These are phyloP conservation scores for Rhea pennata DNA, from an alignment of 2,113 vertebrate genomes.

Conservation along the genomic window DNA sequence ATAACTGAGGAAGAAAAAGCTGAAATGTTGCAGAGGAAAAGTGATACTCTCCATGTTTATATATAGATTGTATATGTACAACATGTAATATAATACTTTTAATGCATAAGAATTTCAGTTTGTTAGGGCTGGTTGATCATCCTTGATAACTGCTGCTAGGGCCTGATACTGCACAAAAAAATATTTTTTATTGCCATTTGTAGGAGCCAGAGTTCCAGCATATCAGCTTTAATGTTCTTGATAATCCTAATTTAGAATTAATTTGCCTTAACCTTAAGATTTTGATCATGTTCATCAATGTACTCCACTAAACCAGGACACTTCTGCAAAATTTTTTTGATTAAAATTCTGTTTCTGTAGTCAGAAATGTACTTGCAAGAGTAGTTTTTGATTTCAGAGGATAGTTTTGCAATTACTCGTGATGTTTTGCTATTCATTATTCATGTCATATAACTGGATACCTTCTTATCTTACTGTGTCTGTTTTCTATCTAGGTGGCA, in stretches of 20 bases:
- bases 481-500: neutral
- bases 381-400: neutral
- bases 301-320: neutral
- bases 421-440: neutral
- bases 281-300: neutral
- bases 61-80: neutral
- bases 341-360: neutral
- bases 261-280: neutral
- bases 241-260: neutral
- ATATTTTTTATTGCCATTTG: neutral
- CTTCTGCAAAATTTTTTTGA: neutral
- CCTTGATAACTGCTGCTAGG: neutral
- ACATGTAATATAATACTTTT: neutral
- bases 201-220: neutral
- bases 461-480: neutral
- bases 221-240: neutral
- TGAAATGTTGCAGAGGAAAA: neutral
- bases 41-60: neutral
- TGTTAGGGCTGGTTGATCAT: neutral
- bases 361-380: neutral
- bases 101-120: neutral
- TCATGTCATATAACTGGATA: no score
- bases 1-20: neutral
- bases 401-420: neutral
- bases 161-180: neutral